These are phyloP conservation scores for Pachycephus smyrnensis DNA, from an alignment of 2,888 invertebrate genomes.

Conservation along the genomic window DNA sequence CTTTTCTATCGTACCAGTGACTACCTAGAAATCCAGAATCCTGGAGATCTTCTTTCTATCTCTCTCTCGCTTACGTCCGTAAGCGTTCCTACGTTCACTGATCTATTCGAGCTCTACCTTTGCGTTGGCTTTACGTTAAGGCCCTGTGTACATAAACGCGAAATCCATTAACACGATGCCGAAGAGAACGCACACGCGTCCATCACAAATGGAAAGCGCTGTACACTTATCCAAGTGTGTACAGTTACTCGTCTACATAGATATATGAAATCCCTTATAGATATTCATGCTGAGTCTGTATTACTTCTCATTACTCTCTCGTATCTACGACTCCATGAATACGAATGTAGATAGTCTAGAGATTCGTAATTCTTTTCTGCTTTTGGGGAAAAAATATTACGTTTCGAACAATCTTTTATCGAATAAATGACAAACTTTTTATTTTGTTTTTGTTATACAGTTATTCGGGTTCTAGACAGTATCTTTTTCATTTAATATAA, in stretches of 20 bases:
- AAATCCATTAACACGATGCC: slow-evolving; percentile 41
- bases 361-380: background rate
- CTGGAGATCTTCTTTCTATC: background rate
- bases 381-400: background rate
- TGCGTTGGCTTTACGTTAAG: slow-evolving; percentile 17
- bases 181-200: background rate
- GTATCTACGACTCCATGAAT: background rate
- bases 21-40: background rate
- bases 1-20: background rate
- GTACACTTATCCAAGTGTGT: background rate
- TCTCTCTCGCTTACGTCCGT: slow-evolving; percentile 14
- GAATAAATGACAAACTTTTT: background rate
- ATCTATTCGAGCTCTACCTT: slow-evolving; percentile 18
- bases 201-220: background rate
- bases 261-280: background rate
- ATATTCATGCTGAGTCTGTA: background rate
- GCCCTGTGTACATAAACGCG: slow-evolving; percentile 35
- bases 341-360: background rate
- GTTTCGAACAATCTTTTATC: background rate
- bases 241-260: background rate
- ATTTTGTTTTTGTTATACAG: background rate
- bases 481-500: background rate
- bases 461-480: background rate
- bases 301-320: background rate
- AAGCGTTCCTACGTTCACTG: slow-evolving; percentile 16